These are phyloP conservation scores for Tamandua tetradactyla DNA, from an alignment of 2,797 vertebrate genomes.

Conservation along the genomic window DNA sequence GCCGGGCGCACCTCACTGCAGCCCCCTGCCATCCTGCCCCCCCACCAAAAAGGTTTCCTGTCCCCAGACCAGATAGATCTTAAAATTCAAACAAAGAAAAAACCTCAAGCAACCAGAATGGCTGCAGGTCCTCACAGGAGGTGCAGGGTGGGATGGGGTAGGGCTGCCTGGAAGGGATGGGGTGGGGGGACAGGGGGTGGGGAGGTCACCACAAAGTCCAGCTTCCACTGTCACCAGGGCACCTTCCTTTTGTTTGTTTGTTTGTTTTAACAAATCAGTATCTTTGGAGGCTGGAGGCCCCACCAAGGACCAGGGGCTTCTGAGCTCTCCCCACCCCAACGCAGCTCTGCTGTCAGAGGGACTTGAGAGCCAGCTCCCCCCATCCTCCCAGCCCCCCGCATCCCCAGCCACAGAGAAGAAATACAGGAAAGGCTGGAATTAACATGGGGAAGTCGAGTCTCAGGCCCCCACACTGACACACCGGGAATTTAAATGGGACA, in stretches of 20 bases:
- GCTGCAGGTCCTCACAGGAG: background rate
- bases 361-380: background rate
- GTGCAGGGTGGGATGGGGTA: too few species aligned
- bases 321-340: background rate
- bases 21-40: background rate
- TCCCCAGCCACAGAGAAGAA: background rate
- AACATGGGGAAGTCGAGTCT: background rate
- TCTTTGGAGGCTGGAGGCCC: background rate
- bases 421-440: background rate
- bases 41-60: background rate
- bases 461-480: background rate
- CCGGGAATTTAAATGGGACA: background rate
- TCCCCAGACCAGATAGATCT: background rate
- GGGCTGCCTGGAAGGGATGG: background rate
- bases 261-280: background rate
- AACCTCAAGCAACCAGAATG: background rate
- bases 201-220: too few species aligned
- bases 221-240: too few species aligned
- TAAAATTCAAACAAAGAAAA: background rate
- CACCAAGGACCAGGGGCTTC: background rate
- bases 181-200: too few species aligned
- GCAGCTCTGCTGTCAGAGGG: background rate
- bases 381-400: too few species aligned
- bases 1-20: background rate
- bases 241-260: too few species aligned